Evolutionary conservation across 2,888 invertebrate species (phyloP).

Genomic region (Tenthredo notha): DNA sequence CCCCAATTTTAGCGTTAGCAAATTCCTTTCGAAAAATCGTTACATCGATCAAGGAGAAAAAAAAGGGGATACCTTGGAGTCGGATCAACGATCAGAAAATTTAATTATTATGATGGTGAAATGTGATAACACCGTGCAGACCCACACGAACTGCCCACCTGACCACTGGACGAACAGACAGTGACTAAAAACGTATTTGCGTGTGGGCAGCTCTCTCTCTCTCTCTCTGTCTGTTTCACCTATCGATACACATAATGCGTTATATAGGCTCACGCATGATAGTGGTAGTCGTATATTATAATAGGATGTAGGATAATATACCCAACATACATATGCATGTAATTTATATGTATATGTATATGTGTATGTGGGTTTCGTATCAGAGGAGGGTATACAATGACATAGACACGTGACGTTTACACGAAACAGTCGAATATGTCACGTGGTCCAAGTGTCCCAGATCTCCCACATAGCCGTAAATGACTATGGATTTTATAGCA

Average conservation of each 20-base stretch:
- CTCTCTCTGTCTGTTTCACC: too few species aligned
- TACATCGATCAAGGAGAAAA: not conserved
- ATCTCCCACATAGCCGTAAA: constrained; percentile 35
- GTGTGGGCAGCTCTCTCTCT: constrained; percentile 6
- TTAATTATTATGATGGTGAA: constrained; percentile 17
- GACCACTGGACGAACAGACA: constrained; percentile 1
- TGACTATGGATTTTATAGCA: constrained; percentile 41
- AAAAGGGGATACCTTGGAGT: not conserved
- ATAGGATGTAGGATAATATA: constrained; percentile 40
- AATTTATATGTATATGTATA: too few species aligned
- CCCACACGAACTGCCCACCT: constrained; percentile 27
- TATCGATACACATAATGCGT: constrained; percentile 17
- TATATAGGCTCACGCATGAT: not conserved
- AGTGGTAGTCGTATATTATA: not conserved
- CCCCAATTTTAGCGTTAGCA: not conserved
- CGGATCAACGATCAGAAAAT: not conserved
- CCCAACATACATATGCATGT: not conserved
- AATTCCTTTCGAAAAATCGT: not conserved
- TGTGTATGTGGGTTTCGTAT: not conserved
- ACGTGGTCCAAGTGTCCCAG: constrained; percentile 46
- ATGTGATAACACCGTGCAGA: constrained; percentile 10
- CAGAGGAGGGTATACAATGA: not conserved
- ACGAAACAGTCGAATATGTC: constrained; percentile 44
- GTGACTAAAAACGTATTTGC: constrained; percentile 38
- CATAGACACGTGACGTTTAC: constrained; percentile 41